These are phyloP conservation scores for Argyrosomus regius DNA, from an alignment of 2,797 vertebrate species.

Conservation along the genomic window DNA sequence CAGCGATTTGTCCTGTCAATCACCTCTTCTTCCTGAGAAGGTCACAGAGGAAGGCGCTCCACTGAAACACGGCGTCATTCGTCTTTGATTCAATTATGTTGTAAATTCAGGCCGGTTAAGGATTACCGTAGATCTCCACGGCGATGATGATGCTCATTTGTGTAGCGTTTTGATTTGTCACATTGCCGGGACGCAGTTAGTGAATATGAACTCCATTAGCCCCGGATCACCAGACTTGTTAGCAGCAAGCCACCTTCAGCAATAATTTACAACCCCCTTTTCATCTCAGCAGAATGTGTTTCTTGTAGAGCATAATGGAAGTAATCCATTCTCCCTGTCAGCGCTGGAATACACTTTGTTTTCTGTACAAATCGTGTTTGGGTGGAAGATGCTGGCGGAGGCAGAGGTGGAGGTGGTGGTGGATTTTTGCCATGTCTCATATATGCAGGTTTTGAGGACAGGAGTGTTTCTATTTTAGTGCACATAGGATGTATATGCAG, in stretches of 20 bases:
- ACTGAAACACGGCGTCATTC: not conserved
- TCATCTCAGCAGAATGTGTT: slow-evolving; percentile 95
- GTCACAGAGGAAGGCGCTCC: slow-evolving; percentile 12
- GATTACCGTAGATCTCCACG: not conserved
- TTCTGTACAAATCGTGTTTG: slow-evolving; percentile 77
- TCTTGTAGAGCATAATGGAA: slow-evolving; percentile 96
- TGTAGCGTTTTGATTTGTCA: slow-evolving; percentile 85
- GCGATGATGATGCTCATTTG: slow-evolving; percentile 59
- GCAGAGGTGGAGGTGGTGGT: slow-evolving; percentile 26
- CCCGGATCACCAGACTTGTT: slow-evolving; percentile 96
- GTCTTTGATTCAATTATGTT: slow-evolving; percentile 12
- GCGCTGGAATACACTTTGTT: slow-evolving; percentile 89
- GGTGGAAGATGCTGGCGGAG: slow-evolving; percentile 49
- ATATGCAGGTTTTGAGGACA: slow-evolving; percentile 36
- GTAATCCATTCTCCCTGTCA: slow-evolving; percentile 95
- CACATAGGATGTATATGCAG: slow-evolving; percentile 2
- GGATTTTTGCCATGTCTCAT: slow-evolving; percentile 28
- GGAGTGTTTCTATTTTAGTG: slow-evolving; percentile 37
- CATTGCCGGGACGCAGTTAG: slow-evolving; percentile 86
- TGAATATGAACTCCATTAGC: slow-evolving; percentile 96
- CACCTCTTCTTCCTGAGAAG: slow-evolving; percentile 14
- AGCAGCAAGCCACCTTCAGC: slow-evolving; percentile 86
- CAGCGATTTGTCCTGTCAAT: slow-evolving; percentile 32
- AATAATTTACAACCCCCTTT: slow-evolving; percentile 93
- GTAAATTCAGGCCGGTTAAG: not conserved